phyloP scores from a whole-genome alignment of 2,797 vertebrate genomes.

The Somateria mollissima region DNA sequence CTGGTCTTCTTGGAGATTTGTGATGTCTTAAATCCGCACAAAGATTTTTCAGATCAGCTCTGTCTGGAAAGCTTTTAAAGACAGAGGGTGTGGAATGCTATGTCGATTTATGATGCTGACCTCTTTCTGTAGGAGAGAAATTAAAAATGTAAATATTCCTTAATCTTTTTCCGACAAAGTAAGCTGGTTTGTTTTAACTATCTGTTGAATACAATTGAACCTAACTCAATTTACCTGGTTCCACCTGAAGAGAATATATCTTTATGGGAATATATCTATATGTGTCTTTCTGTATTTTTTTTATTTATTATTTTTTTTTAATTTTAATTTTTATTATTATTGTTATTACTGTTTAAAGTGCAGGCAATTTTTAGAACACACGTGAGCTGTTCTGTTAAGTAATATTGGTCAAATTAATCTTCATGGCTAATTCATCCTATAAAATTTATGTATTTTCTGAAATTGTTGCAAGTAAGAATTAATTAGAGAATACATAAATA shows the following conservation, averaged over 20 bases:
- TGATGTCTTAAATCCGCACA: background rate
- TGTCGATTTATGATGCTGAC: background rate
- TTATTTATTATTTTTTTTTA: background rate
- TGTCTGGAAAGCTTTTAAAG: background rate
- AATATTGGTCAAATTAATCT: background rate
- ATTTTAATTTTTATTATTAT: too few species aligned
- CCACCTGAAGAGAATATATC: background rate
- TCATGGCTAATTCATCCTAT: background rate
- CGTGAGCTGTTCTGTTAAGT: background rate
- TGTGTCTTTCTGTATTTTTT: background rate
- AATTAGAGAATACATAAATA: background rate
- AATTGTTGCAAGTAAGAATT: background rate
- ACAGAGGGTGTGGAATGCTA: rapidly evolving
- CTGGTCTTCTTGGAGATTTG: background rate
- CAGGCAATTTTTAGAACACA: background rate
- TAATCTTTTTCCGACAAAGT: background rate
- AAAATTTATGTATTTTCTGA: background rate
- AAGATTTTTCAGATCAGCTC: background rate
- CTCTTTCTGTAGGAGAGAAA: background rate
- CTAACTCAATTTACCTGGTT: background rate
- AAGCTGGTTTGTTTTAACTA: background rate
- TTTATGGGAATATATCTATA: background rate
- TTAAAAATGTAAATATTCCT: background rate
- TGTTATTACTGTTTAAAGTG: too few species aligned
- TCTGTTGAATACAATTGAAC: background rate